Percentiles rank a stretch among this genome's conserved stretches.
Conservation (phyloP, 1,140 invertebrate genomes). For the Laupala kohalensis region DNA sequence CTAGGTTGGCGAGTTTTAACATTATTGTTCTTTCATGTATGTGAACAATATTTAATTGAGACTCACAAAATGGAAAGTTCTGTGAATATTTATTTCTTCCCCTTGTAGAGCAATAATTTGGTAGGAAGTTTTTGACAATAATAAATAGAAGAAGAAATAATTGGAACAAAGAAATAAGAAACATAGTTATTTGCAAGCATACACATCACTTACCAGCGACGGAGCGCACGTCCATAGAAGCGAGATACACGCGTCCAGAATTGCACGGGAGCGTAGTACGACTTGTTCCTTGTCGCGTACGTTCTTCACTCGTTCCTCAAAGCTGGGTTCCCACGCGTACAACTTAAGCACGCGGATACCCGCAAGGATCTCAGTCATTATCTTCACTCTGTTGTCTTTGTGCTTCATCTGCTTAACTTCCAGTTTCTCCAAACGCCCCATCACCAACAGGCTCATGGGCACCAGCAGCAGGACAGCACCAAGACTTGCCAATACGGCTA, state of each 20-base stretch:
- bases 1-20: too few species aligned
- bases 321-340: conserved; percentile 33
- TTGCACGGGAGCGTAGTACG: conserved; percentile 28
- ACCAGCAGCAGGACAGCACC: conserved; percentile 38
- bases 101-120: too few species aligned
- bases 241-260: conserved; percentile 31
- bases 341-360: conserved; percentile 33
- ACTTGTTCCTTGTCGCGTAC: conserved; percentile 28
- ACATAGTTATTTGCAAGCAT: too few species aligned
- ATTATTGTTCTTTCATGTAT: too few species aligned
- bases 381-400: conserved; percentile 36
- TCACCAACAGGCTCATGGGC: conserved; percentile 39
- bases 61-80: too few species aligned
- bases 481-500: conserved; percentile 42
- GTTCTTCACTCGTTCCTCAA: conserved; percentile 24
- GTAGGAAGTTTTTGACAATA: too few species aligned
- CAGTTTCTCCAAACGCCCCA: conserved; percentile 28
- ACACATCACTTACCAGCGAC: conserved; percentile 30
- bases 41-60: too few species aligned
- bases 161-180: too few species aligned
- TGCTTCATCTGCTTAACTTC: conserved; percentile 33
- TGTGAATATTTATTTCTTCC: too few species aligned
- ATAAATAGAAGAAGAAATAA: too few species aligned
- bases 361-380: conserved; percentile 42
- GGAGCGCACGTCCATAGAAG: conserved; percentile 45